Conservation (phyloP, 2,888 invertebrate species). For the Cephonodes hylas region DNA sequence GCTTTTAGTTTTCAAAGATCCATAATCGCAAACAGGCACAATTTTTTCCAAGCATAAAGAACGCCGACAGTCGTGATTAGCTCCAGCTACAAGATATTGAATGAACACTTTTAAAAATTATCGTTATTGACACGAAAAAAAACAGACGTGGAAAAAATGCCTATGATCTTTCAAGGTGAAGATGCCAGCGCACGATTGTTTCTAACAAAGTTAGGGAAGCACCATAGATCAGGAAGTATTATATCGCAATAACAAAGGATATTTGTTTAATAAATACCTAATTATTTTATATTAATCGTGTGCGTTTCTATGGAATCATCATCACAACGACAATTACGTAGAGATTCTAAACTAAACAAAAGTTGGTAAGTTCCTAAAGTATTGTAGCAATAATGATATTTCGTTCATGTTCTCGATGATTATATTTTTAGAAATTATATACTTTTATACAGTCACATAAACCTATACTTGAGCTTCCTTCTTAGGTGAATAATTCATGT, state of each 20-base stretch:
- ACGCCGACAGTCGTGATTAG: slow-evolving; percentile 68
- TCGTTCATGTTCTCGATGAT: neutral
- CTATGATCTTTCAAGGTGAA: slow-evolving; percentile 72
- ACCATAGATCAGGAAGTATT: slow-evolving; percentile 64
- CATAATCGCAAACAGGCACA: slow-evolving; percentile 50
- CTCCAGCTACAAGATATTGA: slow-evolving; percentile 65
- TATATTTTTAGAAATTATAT: neutral
- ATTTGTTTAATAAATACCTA: neutral
- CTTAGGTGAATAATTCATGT: slow-evolving; percentile 65
- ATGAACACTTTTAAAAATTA: slow-evolving; percentile 70
- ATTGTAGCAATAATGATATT: too few species aligned
- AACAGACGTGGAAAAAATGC: slow-evolving; percentile 64
- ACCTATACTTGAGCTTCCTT: slow-evolving; percentile 50
- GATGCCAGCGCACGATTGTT: slow-evolving; percentile 67
- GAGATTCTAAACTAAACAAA: too few species aligned
- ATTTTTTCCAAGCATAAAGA: slow-evolving; percentile 51
- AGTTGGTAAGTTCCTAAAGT: too few species aligned
- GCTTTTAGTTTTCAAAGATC: slow-evolving; percentile 53
- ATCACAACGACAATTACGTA: too few species aligned
- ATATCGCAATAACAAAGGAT: slow-evolving; percentile 37
- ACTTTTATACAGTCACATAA: slow-evolving; percentile 19
- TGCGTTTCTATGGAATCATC: neutral
- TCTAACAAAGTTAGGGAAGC: slow-evolving; percentile 70
- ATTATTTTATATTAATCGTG: neutral
- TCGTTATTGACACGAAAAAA: slow-evolving; percentile 67